Percentiles rank a stretch among this genome's conserved stretches.
These are phyloP conservation scores for Corynorhinus townsendii DNA, from an alignment of 2,113 vertebrate species.

Conservation along the genomic window DNA sequence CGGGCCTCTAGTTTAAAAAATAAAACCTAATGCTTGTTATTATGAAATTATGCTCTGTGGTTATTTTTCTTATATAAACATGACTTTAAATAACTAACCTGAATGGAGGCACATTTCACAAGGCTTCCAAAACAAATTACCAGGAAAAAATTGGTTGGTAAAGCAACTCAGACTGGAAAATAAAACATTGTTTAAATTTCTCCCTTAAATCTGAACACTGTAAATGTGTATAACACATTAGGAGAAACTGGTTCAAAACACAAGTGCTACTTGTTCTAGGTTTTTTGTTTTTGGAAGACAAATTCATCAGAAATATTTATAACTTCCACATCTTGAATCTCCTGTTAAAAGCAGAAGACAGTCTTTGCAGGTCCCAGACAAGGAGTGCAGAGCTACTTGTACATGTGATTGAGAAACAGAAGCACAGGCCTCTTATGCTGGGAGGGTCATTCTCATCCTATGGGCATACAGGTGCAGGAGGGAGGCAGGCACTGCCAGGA, in stretches of 20 bases:
- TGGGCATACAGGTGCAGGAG: not conserved
- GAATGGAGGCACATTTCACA: not conserved
- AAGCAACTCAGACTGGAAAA: not conserved
- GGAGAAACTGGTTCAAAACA: not conserved
- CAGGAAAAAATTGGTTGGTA: not conserved
- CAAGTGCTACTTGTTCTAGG: not conserved
- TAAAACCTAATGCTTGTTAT: not conserved
- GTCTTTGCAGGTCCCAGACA: not conserved
- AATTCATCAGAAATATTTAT: not conserved
- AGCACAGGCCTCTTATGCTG: accelerated
- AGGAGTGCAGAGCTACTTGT: not conserved
- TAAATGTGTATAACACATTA: not conserved
- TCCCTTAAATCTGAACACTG: not conserved
- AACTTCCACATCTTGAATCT: not conserved
- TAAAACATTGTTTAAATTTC: not conserved
- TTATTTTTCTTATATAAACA: not conserved
- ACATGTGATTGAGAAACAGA: not conserved
- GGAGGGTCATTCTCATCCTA: not conserved
- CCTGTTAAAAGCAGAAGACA: not conserved
- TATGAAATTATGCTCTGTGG: not conserved
- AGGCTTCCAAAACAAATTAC: not conserved
- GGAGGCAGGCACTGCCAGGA: accelerated
- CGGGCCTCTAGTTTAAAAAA: not conserved
- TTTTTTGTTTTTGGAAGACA: not conserved
- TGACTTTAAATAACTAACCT: not conserved